A percentile compares a stretch with the other conserved stretches of the same genome.
phyloP scores from a whole-genome alignment of 2,113 vertebrate species.

The Arizona elegans region DNA sequence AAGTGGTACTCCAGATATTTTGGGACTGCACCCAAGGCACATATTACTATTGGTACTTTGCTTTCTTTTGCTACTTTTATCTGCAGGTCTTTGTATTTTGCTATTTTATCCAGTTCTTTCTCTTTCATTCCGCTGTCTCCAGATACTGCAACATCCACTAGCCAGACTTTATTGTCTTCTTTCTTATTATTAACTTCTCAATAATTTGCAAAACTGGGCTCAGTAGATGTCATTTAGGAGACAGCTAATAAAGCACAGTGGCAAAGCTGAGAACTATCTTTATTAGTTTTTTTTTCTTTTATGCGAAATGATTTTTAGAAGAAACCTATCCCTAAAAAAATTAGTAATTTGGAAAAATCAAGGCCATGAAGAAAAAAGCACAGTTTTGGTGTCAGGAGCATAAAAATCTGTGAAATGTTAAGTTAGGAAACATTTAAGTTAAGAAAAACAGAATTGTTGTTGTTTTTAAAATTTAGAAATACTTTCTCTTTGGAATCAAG shows the following conservation, averaged over 20 bases:
- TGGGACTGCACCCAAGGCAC: background rate
- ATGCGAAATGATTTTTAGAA: background rate
- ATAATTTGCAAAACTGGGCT: background rate
- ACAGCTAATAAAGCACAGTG: background rate
- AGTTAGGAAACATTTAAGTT: background rate
- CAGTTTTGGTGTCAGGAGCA: background rate
- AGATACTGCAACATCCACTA: background rate
- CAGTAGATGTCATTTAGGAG: background rate
- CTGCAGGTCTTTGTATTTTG: background rate
- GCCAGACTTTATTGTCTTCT: background rate
- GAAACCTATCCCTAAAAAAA: background rate
- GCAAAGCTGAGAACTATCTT: background rate
- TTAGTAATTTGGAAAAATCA: background rate
- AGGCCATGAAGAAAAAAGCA: background rate
- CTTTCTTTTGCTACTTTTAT: background rate
- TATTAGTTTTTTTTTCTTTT: background rate
- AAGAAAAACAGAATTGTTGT: background rate
- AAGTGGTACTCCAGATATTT: background rate
- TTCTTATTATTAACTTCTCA: background rate
- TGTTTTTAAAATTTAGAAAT: background rate
- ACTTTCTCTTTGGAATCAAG: background rate
- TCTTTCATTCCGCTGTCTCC: background rate
- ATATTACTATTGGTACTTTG: background rate
- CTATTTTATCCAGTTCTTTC: background rate
- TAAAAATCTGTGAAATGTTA: background rate